Evolutionary conservation across 1,140 invertebrate genomes (phyloP).

Genomic region (Tetramorium parvispinum): DNA sequence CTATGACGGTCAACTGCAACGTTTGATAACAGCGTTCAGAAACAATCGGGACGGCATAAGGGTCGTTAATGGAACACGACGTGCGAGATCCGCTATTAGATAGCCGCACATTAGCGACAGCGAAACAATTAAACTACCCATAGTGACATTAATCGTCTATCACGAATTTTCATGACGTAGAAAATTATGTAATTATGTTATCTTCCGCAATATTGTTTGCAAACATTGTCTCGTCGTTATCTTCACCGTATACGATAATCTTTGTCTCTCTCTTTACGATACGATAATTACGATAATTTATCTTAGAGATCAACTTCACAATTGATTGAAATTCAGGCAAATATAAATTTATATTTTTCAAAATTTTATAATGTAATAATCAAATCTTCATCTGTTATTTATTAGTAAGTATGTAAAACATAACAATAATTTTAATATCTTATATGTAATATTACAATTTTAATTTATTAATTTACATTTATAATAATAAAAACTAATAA

Average conservation of each 20-base stretch:
- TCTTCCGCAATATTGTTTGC: neutral
- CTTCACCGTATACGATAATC: neutral
- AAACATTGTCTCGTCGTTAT: neutral
- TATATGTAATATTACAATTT: neutral
- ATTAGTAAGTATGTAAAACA: neutral
- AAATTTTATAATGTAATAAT: neutral
- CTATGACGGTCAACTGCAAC: constrained; percentile 33
- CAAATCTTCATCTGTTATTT: neutral
- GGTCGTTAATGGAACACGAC: constrained; percentile 47
- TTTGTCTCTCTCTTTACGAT: neutral
- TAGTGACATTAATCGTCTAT: constrained; percentile 21
- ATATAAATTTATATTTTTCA: neutral
- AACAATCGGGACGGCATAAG: constrained; percentile 46
- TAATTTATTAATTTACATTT: constrained; percentile 18
- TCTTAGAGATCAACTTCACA: neutral
- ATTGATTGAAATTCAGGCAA: neutral
- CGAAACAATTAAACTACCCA: constrained; percentile 36
- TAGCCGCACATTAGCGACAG: constrained; percentile 25
- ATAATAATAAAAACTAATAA: neutral
- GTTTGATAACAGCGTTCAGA: constrained; percentile 34
- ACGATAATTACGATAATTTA: neutral
- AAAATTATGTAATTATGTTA: constrained; percentile 30
- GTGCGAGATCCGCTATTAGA: constrained; percentile 47
- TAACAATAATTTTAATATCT: neutral
- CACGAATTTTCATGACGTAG: constrained; percentile 11